A percentile compares a stretch with the other conserved stretches of the same genome.
These are phyloP conservation scores for Enteromius fasciolatus DNA, from an alignment of 2,797 vertebrate genomes.

Conservation along the genomic window DNA sequence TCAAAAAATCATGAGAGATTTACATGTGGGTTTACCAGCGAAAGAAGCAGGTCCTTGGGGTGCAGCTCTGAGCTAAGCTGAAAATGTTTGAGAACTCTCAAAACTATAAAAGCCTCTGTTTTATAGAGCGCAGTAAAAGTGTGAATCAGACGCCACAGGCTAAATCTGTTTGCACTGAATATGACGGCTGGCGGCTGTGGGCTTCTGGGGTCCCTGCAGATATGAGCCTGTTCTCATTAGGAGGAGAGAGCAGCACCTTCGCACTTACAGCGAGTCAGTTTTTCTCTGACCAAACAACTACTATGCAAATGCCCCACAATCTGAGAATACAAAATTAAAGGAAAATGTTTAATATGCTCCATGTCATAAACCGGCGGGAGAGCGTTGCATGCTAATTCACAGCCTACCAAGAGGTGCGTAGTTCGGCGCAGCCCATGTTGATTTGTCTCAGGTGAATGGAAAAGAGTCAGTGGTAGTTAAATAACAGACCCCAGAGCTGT, in stretches of 20 bases:
- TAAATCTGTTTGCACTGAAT: constrained; percentile 34
- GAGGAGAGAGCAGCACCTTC: constrained; percentile 66
- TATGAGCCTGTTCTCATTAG: constrained; percentile 65
- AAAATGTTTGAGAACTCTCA: constrained; percentile 15
- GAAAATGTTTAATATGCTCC: constrained; percentile 69
- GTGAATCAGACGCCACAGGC: constrained; percentile 39
- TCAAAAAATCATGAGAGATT: constrained; percentile 19
- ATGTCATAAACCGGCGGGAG: constrained; percentile 58
- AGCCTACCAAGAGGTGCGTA: constrained; percentile 4
- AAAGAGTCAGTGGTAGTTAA: neutral
- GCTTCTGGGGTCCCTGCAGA: constrained; percentile 40
- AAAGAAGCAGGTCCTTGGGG: constrained; percentile 26
- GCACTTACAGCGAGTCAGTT: constrained; percentile 66
- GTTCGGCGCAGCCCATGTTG: neutral
- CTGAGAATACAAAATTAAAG: constrained; percentile 73
- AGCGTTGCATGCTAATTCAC: constrained; percentile 31
- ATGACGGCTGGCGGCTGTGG: neutral
- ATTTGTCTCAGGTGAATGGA: constrained; percentile 32
- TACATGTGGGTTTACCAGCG: constrained; percentile 28
- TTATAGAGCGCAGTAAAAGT: constrained; percentile 17
- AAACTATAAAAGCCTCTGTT: constrained; percentile 14
- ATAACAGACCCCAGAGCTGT: constrained; percentile 20
- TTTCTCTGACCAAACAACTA: constrained; percentile 61
- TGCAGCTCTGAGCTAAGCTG: constrained; percentile 33
- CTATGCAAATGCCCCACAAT: constrained; percentile 72